These are phyloP conservation scores for Peromyscus nudipes DNA, from an alignment of 2,797 vertebrate species.

Conservation along the genomic window DNA sequence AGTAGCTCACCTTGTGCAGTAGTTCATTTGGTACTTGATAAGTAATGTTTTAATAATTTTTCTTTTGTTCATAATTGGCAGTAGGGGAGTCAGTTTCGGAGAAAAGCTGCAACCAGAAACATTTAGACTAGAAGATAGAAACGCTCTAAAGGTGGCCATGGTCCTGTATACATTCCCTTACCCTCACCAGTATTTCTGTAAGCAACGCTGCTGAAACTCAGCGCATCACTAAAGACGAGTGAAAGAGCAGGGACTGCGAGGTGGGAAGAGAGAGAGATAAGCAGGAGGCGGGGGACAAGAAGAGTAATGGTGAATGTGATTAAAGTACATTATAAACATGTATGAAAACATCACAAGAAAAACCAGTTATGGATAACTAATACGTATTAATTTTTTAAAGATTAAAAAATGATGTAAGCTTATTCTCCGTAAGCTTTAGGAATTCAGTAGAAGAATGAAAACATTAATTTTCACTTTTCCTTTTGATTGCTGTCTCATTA, in stretches of 20 bases:
- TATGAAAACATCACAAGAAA: background rate
- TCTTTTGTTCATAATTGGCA: background rate
- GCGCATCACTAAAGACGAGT: background rate
- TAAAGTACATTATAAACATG: background rate
- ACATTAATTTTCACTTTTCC: constrained; percentile 39
- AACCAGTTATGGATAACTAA: background rate
- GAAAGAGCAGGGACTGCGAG: background rate
- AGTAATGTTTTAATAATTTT: background rate
- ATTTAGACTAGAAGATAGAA: background rate
- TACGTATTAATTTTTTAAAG: background rate
- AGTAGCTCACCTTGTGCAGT: background rate
- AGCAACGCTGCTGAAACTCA: background rate
- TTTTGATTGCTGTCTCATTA: constrained; percentile 42
- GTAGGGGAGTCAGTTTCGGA: background rate
- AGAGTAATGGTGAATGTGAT: background rate
- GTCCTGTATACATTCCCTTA: background rate
- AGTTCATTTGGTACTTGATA: background rate
- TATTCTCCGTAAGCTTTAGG: background rate
- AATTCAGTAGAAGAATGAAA: background rate
- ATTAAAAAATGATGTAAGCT: background rate
- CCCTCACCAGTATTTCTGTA: background rate
- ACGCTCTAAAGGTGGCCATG: background rate
- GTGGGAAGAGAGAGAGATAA: background rate
- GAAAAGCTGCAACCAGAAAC: background rate
- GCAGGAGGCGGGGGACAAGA: no score